A percentile compares a stretch with the other conserved stretches of the same genome.
Evolutionary conservation across 2,888 invertebrate species (phyloP).

Genomic region (Rotaria magnacalcarata): DNA sequence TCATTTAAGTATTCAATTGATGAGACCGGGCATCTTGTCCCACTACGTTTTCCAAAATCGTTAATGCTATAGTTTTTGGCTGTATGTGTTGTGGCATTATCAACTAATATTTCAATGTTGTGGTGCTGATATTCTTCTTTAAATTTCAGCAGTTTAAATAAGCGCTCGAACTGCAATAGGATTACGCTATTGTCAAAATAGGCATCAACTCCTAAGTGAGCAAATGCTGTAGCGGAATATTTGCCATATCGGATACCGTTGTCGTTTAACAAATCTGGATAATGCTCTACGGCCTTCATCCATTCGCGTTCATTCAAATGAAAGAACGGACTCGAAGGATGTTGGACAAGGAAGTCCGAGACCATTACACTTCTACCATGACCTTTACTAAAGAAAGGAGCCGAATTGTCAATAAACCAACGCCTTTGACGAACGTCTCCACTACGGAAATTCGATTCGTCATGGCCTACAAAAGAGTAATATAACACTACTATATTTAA

Average conservation of each 20-base stretch:
- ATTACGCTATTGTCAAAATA: slow-evolving; percentile 2
- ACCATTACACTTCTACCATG: not conserved
- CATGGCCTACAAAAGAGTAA: not conserved
- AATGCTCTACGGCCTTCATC: not conserved
- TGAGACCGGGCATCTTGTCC: not conserved
- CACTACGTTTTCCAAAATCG: not conserved
- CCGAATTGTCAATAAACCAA: not conserved
- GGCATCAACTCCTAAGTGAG: not conserved
- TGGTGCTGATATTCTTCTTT: not conserved
- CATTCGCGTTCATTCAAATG: not conserved
- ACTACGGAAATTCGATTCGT: slow-evolving; percentile 1
- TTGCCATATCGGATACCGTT: not conserved
- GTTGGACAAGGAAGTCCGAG: not conserved
- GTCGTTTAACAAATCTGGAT: not conserved
- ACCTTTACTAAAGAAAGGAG: not conserved
- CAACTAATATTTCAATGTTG: not conserved
- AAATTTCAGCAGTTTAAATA: slow-evolving; percentile 7
- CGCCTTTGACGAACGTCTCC: not conserved
- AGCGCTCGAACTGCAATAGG: not conserved
- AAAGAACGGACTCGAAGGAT: not conserved
- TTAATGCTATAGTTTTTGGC: not conserved
- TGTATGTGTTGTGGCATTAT: not conserved
- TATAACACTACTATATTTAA: too few relatives aligned
- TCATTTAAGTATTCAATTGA: not conserved
- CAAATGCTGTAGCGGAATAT: not conserved